A percentile compares a stretch with the other conserved stretches of the same genome.
Evolutionary conservation across 1,140 invertebrate species (phyloP).

Genomic region (Caenorhabditis tropicalis): DNA sequence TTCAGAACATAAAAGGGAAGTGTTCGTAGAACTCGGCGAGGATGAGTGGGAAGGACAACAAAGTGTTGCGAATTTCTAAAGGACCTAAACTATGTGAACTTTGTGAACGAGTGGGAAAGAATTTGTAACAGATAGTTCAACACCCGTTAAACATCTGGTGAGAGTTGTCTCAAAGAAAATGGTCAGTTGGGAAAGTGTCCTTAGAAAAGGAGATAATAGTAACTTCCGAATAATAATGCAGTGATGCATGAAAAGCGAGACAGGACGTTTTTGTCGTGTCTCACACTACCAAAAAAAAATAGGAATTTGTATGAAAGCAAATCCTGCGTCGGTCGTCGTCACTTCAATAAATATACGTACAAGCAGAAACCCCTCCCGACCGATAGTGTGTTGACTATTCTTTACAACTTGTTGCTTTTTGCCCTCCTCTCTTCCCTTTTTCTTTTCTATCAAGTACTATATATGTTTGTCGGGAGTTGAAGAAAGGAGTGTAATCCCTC

Average conservation of each 20-base stretch:
- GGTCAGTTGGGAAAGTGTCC: not conserved
- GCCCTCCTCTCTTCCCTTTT: slow-evolving; percentile 9
- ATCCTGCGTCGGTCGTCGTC: slow-evolving; percentile 27
- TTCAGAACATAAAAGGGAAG: slow-evolving; percentile 26
- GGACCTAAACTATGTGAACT: not conserved
- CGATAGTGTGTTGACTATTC: slow-evolving; percentile 39
- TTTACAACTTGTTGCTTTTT: slow-evolving; percentile 44
- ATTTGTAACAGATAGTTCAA: not conserved
- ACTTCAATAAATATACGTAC: slow-evolving; percentile 44
- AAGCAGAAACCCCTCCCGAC: slow-evolving; percentile 26
- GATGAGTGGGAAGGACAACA: not conserved
- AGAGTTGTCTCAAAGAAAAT: too few relatives aligned
- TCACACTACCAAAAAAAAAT: not conserved
- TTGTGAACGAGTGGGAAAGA: not conserved
- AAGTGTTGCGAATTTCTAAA: not conserved
- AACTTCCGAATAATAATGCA: slow-evolving; percentile 39
- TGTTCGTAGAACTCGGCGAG: not conserved
- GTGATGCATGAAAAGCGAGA: slow-evolving; percentile 18
- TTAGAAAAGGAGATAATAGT: not conserved
- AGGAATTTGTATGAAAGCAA: slow-evolving; percentile 39
- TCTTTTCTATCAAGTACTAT: slow-evolving; percentile 32
- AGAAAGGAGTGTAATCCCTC: not conserved
- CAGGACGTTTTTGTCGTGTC: not conserved
- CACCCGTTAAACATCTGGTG: too few relatives aligned
- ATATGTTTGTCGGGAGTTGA: slow-evolving; percentile 1